Base-by-base conservation (phyloP, 2,113 vertebrate genomes). In the Tiliqua scincoides region DNA sequence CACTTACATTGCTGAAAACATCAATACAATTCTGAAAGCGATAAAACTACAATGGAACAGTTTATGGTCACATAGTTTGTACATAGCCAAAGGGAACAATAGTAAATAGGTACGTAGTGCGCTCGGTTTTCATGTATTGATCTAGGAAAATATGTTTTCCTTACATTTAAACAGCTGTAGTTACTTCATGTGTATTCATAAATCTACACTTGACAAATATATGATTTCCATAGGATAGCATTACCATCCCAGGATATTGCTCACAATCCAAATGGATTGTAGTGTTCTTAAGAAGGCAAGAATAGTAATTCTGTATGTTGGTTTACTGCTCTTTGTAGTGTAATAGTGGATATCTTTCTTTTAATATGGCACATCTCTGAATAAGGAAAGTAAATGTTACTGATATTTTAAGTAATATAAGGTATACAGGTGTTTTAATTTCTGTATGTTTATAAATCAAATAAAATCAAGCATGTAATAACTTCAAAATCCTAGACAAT, bases 161-260 rank as follows among this genome's bases (percentile, higher is more conserved):
- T 87, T n/a, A 1, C 59, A 32, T 90, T 48, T 87, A 57, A 82
- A 27, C 18, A 89, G 54, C 79, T 91, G 75, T 37, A 43, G 84
- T 88, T 89, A 72, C 90, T 90, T 90, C 52, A 62, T 70, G 85
- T 73, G n/a, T 75, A 83, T 88, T 94, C 89, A 84, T 90, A 54
- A 82, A 73, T 88, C 23, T 82, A 5, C 76, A 89, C 67, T 37
- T 76, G 84, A 87, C 84, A 91, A 30, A 35, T 48, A 79, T 11
- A 0, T 32, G 7, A 0, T 12, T 67, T 77, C 83, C 30, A 84
- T 65, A 87, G 82, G 75, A 67, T 61, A 10, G 81, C 1, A 25
- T 70, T 78, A 52, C 37, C 35, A 37, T 82, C 2, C 35, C 6
- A 11, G 32, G 74, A 62, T 18, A 6, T 0, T 75, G 65, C 21